phyloP scores from a whole-genome alignment of 2,888 invertebrate species.

The Thereva nobilitata region DNA sequence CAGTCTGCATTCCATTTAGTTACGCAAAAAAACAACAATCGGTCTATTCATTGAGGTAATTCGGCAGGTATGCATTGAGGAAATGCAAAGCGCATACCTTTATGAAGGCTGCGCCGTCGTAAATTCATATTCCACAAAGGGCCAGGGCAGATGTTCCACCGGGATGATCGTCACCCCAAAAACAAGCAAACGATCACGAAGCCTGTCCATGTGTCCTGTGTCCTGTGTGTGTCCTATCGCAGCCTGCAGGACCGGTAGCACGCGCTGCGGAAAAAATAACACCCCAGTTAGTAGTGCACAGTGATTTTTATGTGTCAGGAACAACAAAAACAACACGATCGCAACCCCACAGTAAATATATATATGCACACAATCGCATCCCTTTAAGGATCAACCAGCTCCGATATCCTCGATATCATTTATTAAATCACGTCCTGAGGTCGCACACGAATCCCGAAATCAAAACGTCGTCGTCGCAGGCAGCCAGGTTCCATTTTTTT shows the following conservation, averaged over 20 bases:
- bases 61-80: constrained; percentile 26
- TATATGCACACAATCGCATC: background rate
- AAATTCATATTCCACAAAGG: constrained; percentile 27
- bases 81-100: constrained; percentile 30
- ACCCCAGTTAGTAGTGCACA: constrained; percentile 8
- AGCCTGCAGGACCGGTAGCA: constrained; percentile 21
- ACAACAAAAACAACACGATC: constrained; percentile 11
- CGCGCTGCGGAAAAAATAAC: constrained; percentile 31
- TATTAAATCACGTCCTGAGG: constrained; percentile 11
- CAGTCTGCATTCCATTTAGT: constrained; percentile 12
- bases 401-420: background rate
- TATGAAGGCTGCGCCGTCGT: constrained; percentile 10
- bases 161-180: constrained; percentile 19
- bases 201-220: no score
- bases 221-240: background rate
- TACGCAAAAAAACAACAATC: constrained; percentile 16
- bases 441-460: constrained; percentile 27
- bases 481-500: constrained; percentile 15
- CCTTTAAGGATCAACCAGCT: constrained; percentile 7
- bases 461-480: constrained; percentile 23
- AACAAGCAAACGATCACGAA: constrained; percentile 3
- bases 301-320: constrained; percentile 21
- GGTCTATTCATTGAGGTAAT: constrained; percentile 28
- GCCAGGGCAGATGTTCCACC: constrained; percentile 22
- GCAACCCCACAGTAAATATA: background rate